A percentile compares a stretch with the other conserved stretches of the same genome.
phyloP scores from a whole-genome alignment of 1,140 invertebrate genomes.

The Drosophila nebulosa region DNA sequence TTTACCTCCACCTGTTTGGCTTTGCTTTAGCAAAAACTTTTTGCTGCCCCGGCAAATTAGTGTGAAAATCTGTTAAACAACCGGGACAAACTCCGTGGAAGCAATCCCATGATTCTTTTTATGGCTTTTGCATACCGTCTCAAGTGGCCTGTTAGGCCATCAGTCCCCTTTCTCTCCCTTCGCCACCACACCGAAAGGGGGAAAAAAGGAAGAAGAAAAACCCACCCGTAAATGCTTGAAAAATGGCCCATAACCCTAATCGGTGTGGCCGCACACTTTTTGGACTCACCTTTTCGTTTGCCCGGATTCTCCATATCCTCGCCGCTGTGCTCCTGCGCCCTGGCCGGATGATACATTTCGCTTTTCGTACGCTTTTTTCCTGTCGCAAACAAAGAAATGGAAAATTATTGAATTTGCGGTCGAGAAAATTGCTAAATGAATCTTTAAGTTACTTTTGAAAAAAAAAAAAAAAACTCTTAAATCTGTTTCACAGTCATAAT shows the following conservation, averaged over 20 bases:
- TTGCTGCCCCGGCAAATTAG: conserved; percentile 52
- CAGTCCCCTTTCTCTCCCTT: no score
- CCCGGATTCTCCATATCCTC: conserved; percentile 76
- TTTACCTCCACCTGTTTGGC: conserved; percentile 28
- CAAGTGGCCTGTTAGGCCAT: conserved; percentile 70
- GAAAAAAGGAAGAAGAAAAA: background rate
- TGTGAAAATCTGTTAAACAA: conserved; percentile 77
- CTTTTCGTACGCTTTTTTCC: conserved; percentile 79
- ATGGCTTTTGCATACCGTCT: conserved; percentile 52
- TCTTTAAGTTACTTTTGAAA: conserved; percentile 38
- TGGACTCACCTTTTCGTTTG: conserved; percentile 78
- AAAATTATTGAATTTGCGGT: conserved; percentile 54
- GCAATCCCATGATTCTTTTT: conserved; percentile 39
- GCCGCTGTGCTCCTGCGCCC: conserved; percentile 68
- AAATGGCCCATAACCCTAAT: conserved; percentile 76
- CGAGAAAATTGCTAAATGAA: conserved; percentile 28
- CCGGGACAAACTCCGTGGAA: conserved; percentile 9
- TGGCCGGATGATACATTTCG: conserved; percentile 75
- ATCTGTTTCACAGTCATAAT: no score
- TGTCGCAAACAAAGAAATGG: conserved; percentile 23
- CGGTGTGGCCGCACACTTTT: conserved; percentile 52
- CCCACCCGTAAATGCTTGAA: conserved; percentile 53
- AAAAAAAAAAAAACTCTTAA: no score
- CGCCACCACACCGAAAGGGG: conserved; percentile 7
- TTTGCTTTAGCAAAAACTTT: conserved; percentile 5